Conservation (phyloP, 2,797 vertebrate genomes). For the Calcarius lapponicus region DNA sequence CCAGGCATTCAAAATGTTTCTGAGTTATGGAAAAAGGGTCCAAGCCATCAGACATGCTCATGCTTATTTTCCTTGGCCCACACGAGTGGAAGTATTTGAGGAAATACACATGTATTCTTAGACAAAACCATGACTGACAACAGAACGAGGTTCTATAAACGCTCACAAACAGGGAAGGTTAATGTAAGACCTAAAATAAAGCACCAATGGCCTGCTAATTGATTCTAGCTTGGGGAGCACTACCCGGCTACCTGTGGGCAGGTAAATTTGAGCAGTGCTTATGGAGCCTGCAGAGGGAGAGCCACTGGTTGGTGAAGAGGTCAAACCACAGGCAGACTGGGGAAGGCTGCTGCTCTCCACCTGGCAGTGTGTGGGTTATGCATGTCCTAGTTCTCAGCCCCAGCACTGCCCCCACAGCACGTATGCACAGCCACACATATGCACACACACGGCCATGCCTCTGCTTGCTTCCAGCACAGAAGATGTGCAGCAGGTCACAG, state of each 20-base stretch:
- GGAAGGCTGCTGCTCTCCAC: not conserved
- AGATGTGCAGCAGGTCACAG: not conserved
- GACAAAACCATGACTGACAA: not conserved
- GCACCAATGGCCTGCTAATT: not conserved
- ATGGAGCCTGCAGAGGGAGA: not conserved
- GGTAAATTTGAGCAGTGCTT: not conserved
- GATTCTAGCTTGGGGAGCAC: not conserved
- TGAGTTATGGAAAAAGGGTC: not conserved
- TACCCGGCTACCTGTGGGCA: not conserved
- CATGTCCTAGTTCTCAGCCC: not conserved
- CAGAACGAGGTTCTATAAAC: not conserved
- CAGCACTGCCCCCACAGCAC: not conserved
- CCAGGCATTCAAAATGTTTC: not conserved
- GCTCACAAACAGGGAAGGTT: not conserved
- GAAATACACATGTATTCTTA: not conserved
- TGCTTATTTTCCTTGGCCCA: not conserved
- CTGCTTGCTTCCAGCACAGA: not conserved
- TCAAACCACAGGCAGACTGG: not conserved
- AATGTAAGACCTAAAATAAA: not conserved
- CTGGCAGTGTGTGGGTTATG: not conserved
- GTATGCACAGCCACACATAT: rapidly evolving
- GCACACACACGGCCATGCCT: rapidly evolving
- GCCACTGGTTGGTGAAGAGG: not conserved
- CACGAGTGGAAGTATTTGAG: not conserved
- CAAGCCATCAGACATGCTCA: not conserved